phyloP scores from a whole-genome alignment of 2,888 invertebrate genomes.

The Noctuana brunneofusca region DNA sequence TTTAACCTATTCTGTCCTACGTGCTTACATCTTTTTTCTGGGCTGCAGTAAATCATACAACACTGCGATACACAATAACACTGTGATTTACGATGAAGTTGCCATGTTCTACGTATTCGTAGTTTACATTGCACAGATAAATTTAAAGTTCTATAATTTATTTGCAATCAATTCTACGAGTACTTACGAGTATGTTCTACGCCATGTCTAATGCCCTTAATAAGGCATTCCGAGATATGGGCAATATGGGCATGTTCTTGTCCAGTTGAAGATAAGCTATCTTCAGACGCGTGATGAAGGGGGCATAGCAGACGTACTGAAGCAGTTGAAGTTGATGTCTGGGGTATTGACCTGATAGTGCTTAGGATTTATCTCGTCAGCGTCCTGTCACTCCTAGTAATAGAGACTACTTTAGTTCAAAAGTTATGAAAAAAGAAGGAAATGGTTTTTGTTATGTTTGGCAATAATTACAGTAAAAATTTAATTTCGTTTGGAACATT shows the following conservation, averaged over 20 bases:
- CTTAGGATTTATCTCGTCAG: conserved; percentile 4
- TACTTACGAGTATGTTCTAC: neutral
- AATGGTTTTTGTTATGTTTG: neutral
- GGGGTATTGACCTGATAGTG: conserved; percentile 16
- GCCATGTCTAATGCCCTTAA: neutral
- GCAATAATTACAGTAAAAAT: neutral
- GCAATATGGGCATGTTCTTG: neutral
- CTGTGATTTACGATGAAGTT: no score
- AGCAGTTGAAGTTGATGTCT: conserved; percentile 1
- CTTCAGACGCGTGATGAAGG: conserved; percentile 26
- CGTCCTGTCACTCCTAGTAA: neutral
- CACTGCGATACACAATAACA: no score
- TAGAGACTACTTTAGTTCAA: neutral
- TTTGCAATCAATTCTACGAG: neutral
- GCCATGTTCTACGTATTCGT: neutral
- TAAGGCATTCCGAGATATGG: neutral
- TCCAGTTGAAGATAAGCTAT: conserved; percentile 25
- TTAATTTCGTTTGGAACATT: neutral
- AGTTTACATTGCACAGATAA: neutral
- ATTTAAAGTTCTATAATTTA: neutral
- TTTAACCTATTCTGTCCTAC: no score
- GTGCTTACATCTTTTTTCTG: neutral
- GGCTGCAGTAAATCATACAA: neutral
- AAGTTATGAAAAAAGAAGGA: no score
- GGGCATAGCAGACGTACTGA: conserved; percentile 5